Base-by-base conservation (phyloP, 1,140 invertebrate genomes). In the Drosophila athabasca region DNA sequence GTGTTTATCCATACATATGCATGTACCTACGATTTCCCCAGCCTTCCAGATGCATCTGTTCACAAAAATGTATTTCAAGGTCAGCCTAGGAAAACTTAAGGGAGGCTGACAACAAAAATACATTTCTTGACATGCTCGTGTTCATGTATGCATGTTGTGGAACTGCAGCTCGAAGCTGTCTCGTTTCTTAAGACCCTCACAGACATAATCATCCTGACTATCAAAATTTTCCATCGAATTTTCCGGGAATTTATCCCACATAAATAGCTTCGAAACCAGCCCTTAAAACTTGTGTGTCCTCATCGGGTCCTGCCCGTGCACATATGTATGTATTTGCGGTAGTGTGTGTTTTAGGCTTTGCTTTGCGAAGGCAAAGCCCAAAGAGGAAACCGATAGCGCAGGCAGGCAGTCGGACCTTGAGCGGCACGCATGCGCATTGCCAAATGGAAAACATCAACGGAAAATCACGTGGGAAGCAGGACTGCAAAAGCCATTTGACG, bases 361-460 rank as follows among this genome's bases (percentile, higher is more conserved):
- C 83, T 87, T 88, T 76, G 58, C 83, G 83, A 87, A 87, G 83
- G 83, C 53, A 83, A 88, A 88, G 83, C 83, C 66, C 61, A 87
- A 83, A 87, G 79, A 75, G 54, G 61, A 82, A 53, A 82, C 57
- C 62, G 46, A 78, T 53, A 82, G 69, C 13, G 70, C 48, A 57
- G 54, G 62, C 78, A 82, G 65, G 57, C 53, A 64, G 11, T 39
- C 11, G 35, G 35, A 13, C 35, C 35, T 39, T 39, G 35, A 46
- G 8, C 17, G 39, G 54, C 50, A 55, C 22, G 62, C 58, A 67
- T 43, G 49, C 31, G 45, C 49, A 49, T 61, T 66, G 60, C 49
- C 64, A 81, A 77, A 61, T 76, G 41, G 62, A 39, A 58, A 82
- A 81, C 70, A 49, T 71, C 54, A 51, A 52, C 11, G 44, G 57